phyloP scores from a whole-genome alignment of 2,797 vertebrate species.

The Ceryle rudis region DNA sequence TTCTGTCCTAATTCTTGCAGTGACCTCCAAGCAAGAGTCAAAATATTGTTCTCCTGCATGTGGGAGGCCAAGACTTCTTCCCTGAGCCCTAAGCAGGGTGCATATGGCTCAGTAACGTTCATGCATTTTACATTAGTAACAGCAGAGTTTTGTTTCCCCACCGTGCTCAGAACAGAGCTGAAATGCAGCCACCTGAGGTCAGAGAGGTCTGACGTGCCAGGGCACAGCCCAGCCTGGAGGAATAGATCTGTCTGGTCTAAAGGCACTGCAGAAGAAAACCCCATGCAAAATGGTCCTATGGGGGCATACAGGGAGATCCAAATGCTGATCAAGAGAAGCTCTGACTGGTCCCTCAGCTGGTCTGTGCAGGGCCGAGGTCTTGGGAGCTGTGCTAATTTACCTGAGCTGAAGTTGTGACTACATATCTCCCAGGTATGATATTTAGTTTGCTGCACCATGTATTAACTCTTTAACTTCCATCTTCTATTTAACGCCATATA shows the following conservation, averaged over 20 bases:
- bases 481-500: neutral
- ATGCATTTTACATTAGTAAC: slow-evolving; percentile 6
- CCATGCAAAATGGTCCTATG: neutral
- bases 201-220: fast-evolving
- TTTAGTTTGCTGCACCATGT: neutral
- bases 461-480: neutral
- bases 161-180: neutral
- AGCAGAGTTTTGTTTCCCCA: neutral
- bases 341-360: neutral
- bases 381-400: neutral
- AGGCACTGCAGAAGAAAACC: neutral
- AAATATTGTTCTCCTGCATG: neutral
- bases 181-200: neutral
- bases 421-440: neutral
- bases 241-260: neutral
- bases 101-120: neutral
- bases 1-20: neutral
- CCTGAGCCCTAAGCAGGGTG: neutral
- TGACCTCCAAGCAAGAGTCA: neutral
- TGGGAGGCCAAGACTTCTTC: neutral
- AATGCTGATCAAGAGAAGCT: neutral
- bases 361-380: neutral
- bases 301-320: neutral
- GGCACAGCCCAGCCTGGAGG: neutral
- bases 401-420: neutral